Evolutionary conservation across 2,888 invertebrate genomes (phyloP), one percentile per base, ranked within the genome.

Genomic region (Tipula helvola): DNA sequence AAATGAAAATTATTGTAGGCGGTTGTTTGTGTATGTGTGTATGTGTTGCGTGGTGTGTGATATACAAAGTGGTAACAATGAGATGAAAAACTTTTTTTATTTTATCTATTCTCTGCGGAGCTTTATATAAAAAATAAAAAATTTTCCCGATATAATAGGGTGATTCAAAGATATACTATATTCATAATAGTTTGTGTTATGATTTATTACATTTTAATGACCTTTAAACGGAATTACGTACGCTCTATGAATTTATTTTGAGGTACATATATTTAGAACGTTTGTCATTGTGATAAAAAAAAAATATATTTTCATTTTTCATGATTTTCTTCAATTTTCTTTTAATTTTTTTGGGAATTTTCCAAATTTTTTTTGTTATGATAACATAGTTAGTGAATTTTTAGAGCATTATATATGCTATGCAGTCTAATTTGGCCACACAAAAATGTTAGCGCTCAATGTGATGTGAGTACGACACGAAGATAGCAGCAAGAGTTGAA

Each of bases 171-270:
- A 57, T 10, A 57, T 57, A 7, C 16, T 13, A 10, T 28, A 71
- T 71, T 28, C 28, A 28, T 71, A 71, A 71, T 71, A 71, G 71
- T 71, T 71, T 71, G 4, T 52, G n/a, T 4, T 52, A 71, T 71
- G 71, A 71, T 71, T 71, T 71, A 71, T 71, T 71, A 71, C 71
- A 71, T 71, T 71, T 71, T 71, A 71, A 71, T 71, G 71, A 71
- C 71, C 71, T 71, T 71, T 71, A 28, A 28, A 71, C 71, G 71
- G 71, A 28, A 28, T 71, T 52, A 7, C 16, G 16, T 8, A 16
- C 39, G 0, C 16, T 52, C 16, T 52, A 7, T 5, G 52, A 12
- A 52, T 52, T 4, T n/a, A 52, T 39, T 39, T 47, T 12, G 13
- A 47, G 47, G 47, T n/a, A 47, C 13, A 47, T 13, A 57, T 57